Percentiles rank a stretch among this genome's conserved stretches.
These are phyloP conservation scores for Anhinga rufa DNA, from an alignment of 2,113 vertebrate species.

Conservation along the genomic window DNA sequence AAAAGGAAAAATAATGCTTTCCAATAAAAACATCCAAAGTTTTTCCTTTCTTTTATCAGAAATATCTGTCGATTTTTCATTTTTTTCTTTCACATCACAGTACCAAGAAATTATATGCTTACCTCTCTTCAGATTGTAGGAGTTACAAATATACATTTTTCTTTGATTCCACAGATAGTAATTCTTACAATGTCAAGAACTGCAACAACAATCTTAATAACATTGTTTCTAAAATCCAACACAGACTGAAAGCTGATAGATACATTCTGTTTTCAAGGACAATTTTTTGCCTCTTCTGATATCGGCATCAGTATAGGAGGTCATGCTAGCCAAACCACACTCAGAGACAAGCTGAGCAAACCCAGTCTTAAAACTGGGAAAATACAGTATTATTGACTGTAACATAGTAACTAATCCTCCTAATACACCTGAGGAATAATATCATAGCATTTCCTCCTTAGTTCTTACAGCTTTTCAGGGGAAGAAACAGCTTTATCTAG, in stretches of 20 bases:
- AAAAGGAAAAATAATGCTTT: background rate
- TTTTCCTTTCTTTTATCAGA: background rate
- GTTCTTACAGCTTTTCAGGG: background rate
- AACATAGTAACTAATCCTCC: background rate
- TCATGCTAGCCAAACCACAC: background rate
- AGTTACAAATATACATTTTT: background rate
- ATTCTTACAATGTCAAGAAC: background rate
- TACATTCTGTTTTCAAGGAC: background rate
- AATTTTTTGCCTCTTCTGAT: background rate
- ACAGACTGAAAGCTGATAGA: background rate
- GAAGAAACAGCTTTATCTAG: background rate
- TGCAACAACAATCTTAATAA: background rate
- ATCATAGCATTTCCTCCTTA: background rate
- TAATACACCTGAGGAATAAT: background rate
- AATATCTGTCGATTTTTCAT: background rate
- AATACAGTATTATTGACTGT: background rate
- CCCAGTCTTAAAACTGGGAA: background rate
- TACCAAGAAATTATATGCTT: background rate
- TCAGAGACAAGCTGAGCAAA: background rate
- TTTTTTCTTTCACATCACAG: background rate
- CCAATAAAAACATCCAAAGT: background rate
- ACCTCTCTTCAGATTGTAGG: background rate
- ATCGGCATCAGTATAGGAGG: background rate
- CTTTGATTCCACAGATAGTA: background rate
- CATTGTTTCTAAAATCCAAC: background rate